Conservation (phyloP, 2,797 vertebrate species). For the Falco columbarius region DNA sequence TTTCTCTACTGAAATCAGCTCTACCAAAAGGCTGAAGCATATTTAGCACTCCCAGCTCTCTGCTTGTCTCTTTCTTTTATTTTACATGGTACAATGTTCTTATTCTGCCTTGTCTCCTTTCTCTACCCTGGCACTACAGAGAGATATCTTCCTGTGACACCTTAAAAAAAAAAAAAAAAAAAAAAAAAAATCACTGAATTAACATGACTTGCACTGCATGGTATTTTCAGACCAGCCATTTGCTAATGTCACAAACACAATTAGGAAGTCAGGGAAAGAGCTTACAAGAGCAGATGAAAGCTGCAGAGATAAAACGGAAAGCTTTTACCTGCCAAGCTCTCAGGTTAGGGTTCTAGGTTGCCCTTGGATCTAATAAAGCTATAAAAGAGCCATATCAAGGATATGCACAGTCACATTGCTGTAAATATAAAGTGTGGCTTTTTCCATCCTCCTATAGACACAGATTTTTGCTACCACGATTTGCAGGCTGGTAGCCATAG, state of each 20-base stretch:
- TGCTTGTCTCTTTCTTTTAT: conserved; percentile 61
- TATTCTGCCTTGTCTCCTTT: conserved; percentile 53
- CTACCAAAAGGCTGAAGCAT: conserved; percentile 34
- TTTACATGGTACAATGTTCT: conserved; percentile 36
- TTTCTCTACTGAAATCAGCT: conserved; percentile 2
- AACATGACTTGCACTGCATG: neutral
- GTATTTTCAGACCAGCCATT: conserved; percentile 48
- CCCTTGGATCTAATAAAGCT: neutral
- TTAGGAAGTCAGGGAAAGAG: conserved; percentile 43
- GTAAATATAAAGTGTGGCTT: neutral
- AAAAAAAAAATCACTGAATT: conserved; percentile 10
- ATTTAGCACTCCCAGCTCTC: conserved; percentile 53
- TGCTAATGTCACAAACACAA: conserved; percentile 49
- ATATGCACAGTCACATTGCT: neutral
- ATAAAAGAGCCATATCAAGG: neutral
- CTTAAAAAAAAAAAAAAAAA: neutral
- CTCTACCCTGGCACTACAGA: conserved; percentile 8
- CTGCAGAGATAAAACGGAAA: conserved; percentile 52
- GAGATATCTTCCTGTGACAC: conserved; percentile 46
- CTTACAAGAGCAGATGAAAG: conserved; percentile 21
- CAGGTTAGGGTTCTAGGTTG: conserved; percentile 45
- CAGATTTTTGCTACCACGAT: neutral
- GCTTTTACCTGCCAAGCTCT: conserved; percentile 56
- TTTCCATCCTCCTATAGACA: neutral
- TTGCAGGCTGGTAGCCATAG: conserved; percentile 39